Evolutionary conservation across 2,888 invertebrate genomes (phyloP).

Genomic region (Andrena flavipes): DNA sequence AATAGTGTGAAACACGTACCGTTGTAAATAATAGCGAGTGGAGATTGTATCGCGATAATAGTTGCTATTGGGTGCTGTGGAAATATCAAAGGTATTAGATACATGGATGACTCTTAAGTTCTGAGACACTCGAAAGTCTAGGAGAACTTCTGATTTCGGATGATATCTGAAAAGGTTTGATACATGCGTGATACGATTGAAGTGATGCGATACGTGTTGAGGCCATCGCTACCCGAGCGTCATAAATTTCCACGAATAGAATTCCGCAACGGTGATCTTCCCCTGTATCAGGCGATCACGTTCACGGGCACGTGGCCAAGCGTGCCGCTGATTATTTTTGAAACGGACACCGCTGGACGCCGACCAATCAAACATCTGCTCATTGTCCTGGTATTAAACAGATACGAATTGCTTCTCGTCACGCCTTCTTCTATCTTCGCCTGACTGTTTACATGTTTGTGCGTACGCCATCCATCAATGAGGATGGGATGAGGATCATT

Average conservation of each 20-base stretch:
- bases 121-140: background rate
- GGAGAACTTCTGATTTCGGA: background rate
- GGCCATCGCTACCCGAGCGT: slow-evolving; percentile 10
- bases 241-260: slow-evolving; percentile 58
- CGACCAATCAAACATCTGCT: slow-evolving; percentile 30
- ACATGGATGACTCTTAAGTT: no score
- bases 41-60: no score
- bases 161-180: background rate
- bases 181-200: background rate
- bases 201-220: background rate
- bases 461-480: background rate
- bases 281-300: slow-evolving; percentile 48
- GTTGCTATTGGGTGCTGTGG: no score
- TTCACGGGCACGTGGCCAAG: slow-evolving; percentile 62
- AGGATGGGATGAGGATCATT: background rate
- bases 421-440: background rate
- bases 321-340: slow-evolving; percentile 49
- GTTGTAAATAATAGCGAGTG: no score
- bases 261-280: slow-evolving; percentile 28
- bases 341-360: slow-evolving; percentile 4
- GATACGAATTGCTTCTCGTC: background rate
- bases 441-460: background rate
- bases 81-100: no score
- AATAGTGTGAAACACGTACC: no score
- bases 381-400: background rate